Evolutionary conservation across 2,113 vertebrate genomes (phyloP).

Genomic region (Daphoenositta chrysoptera): DNA sequence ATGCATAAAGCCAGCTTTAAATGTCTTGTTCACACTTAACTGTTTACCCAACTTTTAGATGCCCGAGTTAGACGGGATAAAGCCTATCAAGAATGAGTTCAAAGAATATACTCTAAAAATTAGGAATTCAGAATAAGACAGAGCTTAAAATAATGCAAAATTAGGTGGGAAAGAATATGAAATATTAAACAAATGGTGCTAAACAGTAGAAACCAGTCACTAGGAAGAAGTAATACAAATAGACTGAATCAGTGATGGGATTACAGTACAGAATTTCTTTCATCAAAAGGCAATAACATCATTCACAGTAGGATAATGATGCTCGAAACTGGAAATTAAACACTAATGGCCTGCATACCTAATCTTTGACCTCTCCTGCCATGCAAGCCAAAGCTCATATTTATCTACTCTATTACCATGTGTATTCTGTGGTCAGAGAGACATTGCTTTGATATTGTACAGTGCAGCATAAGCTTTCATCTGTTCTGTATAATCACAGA

Average conservation of each 20-base stretch:
- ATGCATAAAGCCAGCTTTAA: background rate
- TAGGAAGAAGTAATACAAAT: background rate
- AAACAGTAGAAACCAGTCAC: background rate
- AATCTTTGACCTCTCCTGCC: conserved; percentile 11
- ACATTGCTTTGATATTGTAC: conserved; percentile 31
- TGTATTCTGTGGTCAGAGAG: conserved; percentile 18
- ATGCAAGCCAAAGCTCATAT: background rate
- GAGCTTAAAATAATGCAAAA: background rate
- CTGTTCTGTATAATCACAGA: conserved; percentile 47
- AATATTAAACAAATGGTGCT: background rate
- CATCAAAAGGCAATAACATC: background rate
- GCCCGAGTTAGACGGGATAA: background rate
- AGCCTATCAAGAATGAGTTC: background rate
- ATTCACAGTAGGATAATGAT: background rate
- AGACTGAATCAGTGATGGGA: background rate
- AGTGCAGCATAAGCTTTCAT: conserved; percentile 7
- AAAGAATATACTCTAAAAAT: background rate
- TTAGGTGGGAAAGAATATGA: background rate
- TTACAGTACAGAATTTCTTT: background rate
- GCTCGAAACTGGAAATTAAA: background rate
- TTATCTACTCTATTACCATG: background rate
- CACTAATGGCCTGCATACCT: background rate
- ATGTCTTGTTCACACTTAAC: background rate
- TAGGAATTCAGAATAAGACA: background rate
- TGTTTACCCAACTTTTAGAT: background rate